Percentiles rank a stretch among this genome's conserved stretches.
Conservation (phyloP, 2,888 invertebrate genomes). For the Masnerella sp. region DNA sequence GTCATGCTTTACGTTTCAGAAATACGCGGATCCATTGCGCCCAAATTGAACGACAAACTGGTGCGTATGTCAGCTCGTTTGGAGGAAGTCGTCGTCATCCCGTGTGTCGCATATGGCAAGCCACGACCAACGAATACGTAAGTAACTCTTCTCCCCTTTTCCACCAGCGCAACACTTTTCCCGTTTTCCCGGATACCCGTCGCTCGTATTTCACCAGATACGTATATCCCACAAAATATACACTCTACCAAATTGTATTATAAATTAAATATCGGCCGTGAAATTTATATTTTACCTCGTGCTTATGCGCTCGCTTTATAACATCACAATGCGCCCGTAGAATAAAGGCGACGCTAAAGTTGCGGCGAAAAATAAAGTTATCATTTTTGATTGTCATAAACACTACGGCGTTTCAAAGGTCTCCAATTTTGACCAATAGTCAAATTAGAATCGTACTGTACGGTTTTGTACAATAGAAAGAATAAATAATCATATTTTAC, state of each 20-base stretch:
- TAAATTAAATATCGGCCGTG: slow-evolving; percentile 47
- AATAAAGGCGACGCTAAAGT: too few species aligned
- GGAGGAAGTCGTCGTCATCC: slow-evolving; percentile 80
- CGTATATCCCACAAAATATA: slow-evolving; percentile 39
- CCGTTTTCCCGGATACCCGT: neutral
- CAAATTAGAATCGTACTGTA: too few species aligned
- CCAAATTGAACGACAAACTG: slow-evolving; percentile 80
- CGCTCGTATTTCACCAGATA: slow-evolving; percentile 31
- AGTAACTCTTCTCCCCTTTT: slow-evolving; percentile 58
- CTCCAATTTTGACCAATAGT: too few species aligned
- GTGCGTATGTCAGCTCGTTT: slow-evolving; percentile 78
- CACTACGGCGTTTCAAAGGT: too few species aligned
- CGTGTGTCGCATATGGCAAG: slow-evolving; percentile 82
- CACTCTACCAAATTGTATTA: slow-evolving; percentile 49
- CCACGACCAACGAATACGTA: slow-evolving; percentile 81
- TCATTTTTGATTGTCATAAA: too few species aligned
- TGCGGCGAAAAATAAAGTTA: too few species aligned
- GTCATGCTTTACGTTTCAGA: slow-evolving; percentile 73
- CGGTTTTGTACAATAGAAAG: too few species aligned
- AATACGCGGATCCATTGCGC: slow-evolving; percentile 80
- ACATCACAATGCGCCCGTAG: neutral
- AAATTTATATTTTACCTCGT: slow-evolving; percentile 28
- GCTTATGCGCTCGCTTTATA: neutral
- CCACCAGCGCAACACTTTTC: too few species aligned
- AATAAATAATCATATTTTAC: too few species aligned